Conservation (phyloP, 1,140 invertebrate genomes). For the Drosophila pseudoananassae region DNA sequence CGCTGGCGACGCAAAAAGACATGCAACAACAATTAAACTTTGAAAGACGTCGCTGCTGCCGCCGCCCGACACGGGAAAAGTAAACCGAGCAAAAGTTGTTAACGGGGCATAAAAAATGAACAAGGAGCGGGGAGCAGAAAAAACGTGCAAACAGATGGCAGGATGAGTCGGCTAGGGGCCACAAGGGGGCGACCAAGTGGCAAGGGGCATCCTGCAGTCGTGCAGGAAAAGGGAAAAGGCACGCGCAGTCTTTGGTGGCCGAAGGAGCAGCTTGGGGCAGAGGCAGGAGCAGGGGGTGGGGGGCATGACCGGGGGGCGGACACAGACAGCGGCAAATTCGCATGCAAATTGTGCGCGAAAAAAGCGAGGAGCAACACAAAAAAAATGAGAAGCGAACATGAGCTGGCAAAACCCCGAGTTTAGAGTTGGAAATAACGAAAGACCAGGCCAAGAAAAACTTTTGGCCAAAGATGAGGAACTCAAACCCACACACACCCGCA, state of each 20-base stretch:
- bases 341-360: constrained; percentile 81
- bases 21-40: constrained; percentile 83
- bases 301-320: constrained; percentile 10
- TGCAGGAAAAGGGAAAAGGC: constrained; percentile 81
- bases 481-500: constrained; percentile 6
- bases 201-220: constrained; percentile 59
- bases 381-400: constrained; percentile 30
- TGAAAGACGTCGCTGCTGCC: constrained; percentile 72
- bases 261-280: not conserved
- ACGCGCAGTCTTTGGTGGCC: constrained; percentile 52
- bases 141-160: constrained; percentile 29
- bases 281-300: not conserved
- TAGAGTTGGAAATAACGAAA: constrained; percentile 42
- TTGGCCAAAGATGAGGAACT: constrained; percentile 56
- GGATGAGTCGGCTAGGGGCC: constrained; percentile 12
- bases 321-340: constrained; percentile 79
- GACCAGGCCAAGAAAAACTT: constrained; percentile 58
- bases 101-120: constrained; percentile 81
- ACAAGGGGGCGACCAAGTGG: constrained; percentile 16
- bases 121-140: constrained; percentile 43
- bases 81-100: constrained; percentile 83
- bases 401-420: constrained; percentile 20
- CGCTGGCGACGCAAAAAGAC: constrained; percentile 63
- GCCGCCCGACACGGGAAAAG: constrained; percentile 77
- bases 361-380: constrained; percentile 54